Percentiles rank a stretch among this genome's conserved stretches.
These are phyloP conservation scores for Rotaria macrura DNA, from an alignment of 2,888 invertebrate species.

Conservation along the genomic window DNA sequence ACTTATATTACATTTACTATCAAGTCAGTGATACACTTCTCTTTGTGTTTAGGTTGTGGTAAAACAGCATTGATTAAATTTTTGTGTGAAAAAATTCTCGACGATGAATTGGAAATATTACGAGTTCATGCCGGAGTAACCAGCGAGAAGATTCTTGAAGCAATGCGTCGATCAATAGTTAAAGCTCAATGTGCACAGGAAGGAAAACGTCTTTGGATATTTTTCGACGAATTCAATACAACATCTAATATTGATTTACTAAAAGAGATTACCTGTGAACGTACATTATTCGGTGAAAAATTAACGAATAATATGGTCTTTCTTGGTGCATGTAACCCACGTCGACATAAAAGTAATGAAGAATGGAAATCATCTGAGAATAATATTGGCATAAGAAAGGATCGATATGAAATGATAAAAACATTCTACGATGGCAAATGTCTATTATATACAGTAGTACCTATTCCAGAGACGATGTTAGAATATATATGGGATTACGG, in stretches of 20 bases:
- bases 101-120: conserved; percentile 36
- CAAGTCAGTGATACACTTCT: no score
- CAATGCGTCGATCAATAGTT: conserved; percentile 39
- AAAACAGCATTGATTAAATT: conserved; percentile 45
- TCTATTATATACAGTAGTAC: conserved; percentile 24
- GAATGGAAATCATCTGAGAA: background rate
- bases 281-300: conserved; percentile 39
- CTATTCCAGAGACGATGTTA: conserved; percentile 24
- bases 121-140: conserved; percentile 43
- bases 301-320: conserved; percentile 41
- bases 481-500: conserved; percentile 22
- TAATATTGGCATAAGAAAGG: conserved; percentile 21
- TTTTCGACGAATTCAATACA: conserved; percentile 46
- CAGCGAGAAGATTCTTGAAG: conserved; percentile 39
- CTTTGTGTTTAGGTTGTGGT: conserved; percentile 42
- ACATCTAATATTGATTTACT: conserved; percentile 45
- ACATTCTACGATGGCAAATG: background rate
- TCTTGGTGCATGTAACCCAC: conserved; percentile 47
- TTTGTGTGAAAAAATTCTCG: conserved; percentile 42
- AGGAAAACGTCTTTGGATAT: conserved; percentile 23
- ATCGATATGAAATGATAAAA: conserved; percentile 21
- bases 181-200: conserved; percentile 36
- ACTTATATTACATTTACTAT: no score
- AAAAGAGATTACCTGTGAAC: conserved; percentile 46
- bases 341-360: conserved; percentile 40